Evolutionary conservation across 2,797 vertebrate species (phyloP).

Genomic region (Crypturellus tataupa): DNA sequence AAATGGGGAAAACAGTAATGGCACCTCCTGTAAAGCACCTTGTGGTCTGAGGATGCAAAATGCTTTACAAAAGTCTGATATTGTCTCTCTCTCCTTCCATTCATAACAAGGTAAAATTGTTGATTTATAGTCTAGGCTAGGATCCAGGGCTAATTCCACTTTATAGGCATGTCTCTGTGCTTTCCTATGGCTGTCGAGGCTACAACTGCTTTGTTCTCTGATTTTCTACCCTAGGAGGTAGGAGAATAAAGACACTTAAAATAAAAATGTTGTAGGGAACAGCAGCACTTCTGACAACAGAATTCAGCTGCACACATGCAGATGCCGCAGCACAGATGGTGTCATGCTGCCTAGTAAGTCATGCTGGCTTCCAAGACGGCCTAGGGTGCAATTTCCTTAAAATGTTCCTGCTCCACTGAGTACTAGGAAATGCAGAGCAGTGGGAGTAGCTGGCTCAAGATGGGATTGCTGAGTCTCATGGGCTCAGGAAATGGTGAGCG

Average conservation of each 20-base stretch:
- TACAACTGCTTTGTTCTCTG: neutral
- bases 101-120: neutral
- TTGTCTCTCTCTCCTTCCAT: neutral
- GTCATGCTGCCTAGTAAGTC: neutral
- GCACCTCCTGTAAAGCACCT: neutral
- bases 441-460: neutral
- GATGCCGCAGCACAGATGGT: neutral
- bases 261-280: neutral
- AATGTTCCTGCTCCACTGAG: neutral
- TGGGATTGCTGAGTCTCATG: neutral
- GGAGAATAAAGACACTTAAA: neutral
- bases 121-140: neutral
- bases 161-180: neutral
- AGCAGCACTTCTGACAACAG: neutral
- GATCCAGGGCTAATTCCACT: neutral
- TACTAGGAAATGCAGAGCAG: neutral
- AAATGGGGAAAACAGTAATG: neutral
- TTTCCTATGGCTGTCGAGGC: neutral
- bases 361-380: neutral
- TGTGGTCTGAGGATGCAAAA: neutral
- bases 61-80: neutral
- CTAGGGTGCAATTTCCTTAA: neutral
- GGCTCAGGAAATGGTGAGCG: constrained; percentile 14
- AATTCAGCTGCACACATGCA: neutral
- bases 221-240: neutral